Evolutionary conservation across 2,113 vertebrate genomes (phyloP).

Genomic region (Centropus bengalensis): DNA sequence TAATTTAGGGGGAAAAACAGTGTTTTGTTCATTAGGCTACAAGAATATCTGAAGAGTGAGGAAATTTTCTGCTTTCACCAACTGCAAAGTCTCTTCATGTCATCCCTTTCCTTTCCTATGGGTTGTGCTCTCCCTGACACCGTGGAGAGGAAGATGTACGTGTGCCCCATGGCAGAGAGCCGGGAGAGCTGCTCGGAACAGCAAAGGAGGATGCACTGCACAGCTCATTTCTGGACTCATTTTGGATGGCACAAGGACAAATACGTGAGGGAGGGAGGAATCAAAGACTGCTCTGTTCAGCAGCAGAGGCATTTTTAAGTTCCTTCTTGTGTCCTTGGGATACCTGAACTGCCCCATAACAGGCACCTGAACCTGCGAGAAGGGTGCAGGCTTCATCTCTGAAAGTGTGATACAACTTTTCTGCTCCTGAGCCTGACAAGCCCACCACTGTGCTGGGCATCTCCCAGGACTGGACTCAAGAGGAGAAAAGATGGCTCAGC

Average conservation of each 20-base stretch:
- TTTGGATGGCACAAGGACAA: neutral
- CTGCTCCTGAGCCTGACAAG: neutral
- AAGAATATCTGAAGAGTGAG: neutral
- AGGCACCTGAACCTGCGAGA: neutral
- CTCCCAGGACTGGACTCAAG: neutral
- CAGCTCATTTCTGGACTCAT: neutral
- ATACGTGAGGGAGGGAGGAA: neutral
- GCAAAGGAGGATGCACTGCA: neutral
- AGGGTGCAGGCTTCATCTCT: neutral
- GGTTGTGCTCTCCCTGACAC: neutral
- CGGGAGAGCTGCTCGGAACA: neutral
- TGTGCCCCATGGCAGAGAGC: neutral
- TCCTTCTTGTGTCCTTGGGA: neutral
- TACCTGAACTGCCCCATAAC: accelerated
- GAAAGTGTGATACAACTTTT: accelerated
- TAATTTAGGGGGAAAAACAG: neutral
- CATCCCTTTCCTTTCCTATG: conserved; percentile 8
- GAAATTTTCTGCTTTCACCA: neutral
- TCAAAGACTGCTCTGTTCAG: neutral
- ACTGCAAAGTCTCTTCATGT: neutral
- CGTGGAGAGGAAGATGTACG: neutral
- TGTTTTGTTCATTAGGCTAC: neutral
- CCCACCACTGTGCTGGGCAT: neutral
- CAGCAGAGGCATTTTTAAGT: neutral
- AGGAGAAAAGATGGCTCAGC: neutral